Evolutionary conservation across 2,888 invertebrate species (phyloP), one percentile per base, ranked within the genome.

Genomic region (Leptinotarsa tumamoca): DNA sequence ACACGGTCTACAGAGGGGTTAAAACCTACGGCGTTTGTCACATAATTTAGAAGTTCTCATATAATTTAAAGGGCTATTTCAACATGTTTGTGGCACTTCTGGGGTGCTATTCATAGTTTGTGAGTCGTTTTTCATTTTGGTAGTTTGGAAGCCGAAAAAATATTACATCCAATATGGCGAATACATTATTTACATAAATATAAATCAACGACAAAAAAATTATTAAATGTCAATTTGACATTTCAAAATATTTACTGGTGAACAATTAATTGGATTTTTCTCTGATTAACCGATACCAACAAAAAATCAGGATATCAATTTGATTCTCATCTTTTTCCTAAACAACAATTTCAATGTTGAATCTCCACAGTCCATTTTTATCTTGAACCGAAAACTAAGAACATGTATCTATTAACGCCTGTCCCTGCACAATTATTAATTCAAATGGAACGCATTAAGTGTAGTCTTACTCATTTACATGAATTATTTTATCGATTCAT

Each of bases 1-100:
- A 58, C 58, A 67, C 5, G 70, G 49, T 68, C 63, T 63, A n/a
- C 63, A 10, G 63, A 63, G 63, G 63, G 63, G 63, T 63, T 63
- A 63, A 63, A 27, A 63, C 33, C 63, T n/a, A 33, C 43, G n/a
- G 63, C n/a, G 27, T 63, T 63, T 63, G 63, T 63, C 27, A 63
- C 63, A 63, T 63, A 63, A 63, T 63, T 63, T 63, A 63, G 18
- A 63, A 63, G 63, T 63, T 63, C 43, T 63, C 2, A 43, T 33
- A 18, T 63, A 63, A 63, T 63, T 63, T 63, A 63, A n/a, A n/a
- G 33, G 43, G 43, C 43, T n/a, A n/a, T 63, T 63, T 63, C 13
- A n/a, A 27, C 43, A 63, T 63, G n/a, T 63, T 43, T 43, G 63
- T 63, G 43, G n/a, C 27, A 63, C n/a, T 63, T 27, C 63, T 33